Evolutionary conservation across 2,797 vertebrate species (phyloP).

Genomic region (Tapirus indicus): DNA sequence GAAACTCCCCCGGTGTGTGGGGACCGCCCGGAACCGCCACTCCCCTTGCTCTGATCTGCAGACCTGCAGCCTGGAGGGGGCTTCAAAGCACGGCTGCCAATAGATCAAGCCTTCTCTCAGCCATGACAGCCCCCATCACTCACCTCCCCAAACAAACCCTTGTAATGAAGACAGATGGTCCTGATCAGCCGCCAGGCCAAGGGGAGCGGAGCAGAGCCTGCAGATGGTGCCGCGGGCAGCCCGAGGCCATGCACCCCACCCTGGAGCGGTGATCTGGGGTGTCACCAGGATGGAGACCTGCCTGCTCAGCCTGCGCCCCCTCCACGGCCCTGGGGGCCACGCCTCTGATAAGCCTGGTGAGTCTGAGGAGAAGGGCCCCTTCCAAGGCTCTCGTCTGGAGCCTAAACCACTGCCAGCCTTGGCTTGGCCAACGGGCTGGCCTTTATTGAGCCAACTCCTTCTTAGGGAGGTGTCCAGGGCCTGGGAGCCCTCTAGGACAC

Average conservation of each 20-base stretch:
- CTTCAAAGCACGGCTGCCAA: neutral
- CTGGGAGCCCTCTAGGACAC: neutral
- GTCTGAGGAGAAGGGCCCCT: neutral
- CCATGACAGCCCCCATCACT: neutral
- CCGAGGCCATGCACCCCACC: constrained; percentile 8
- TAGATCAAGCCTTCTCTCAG: neutral
- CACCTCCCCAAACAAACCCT: constrained; percentile 63
- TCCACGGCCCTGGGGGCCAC: constrained; percentile 77
- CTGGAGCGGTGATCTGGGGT: constrained; percentile 77
- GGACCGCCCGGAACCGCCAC: accelerated
- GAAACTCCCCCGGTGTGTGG: accelerated
- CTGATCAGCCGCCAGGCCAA: neutral
- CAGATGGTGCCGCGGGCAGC: neutral
- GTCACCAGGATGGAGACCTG: constrained; percentile 91
- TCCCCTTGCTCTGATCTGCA: neutral
- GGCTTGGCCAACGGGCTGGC: neutral
- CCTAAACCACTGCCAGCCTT: neutral
- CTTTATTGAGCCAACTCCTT: neutral
- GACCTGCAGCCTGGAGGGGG: neutral
- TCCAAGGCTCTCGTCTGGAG: neutral
- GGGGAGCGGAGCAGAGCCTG: neutral
- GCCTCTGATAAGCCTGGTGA: neutral
- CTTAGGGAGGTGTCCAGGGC: neutral
- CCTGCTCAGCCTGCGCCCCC: constrained; percentile 84
- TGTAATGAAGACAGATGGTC: constrained; percentile 66